These are phyloP conservation scores for Thalpophila matura DNA, from an alignment of 2,888 invertebrate species.

Conservation along the genomic window DNA sequence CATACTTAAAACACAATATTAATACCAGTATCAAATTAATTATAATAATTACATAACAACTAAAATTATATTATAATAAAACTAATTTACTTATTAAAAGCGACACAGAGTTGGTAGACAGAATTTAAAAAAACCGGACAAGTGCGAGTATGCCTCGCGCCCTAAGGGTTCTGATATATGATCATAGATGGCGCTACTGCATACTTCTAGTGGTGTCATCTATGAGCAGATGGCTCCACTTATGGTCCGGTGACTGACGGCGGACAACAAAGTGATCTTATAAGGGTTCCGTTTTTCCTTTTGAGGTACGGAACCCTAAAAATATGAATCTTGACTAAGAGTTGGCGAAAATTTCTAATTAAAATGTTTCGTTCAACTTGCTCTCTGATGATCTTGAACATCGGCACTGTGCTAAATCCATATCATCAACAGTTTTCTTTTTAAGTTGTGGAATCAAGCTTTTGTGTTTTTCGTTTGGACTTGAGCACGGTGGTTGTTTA, in stretches of 20 bases:
- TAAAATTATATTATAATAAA: slow-evolving; percentile 68
- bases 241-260: not conserved
- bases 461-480: slow-evolving; percentile 21
- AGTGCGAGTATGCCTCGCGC: too few species aligned
- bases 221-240: not conserved
- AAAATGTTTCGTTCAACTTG: slow-evolving; percentile 53
- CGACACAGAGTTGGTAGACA: too few species aligned
- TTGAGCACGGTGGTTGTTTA: not conserved
- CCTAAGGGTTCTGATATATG: too few species aligned
- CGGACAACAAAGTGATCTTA: not conserved
- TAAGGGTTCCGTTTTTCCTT: too few species aligned
- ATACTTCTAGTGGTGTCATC: not conserved
- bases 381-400: not conserved
- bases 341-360: not conserved
- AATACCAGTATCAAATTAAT: slow-evolving; percentile 65
- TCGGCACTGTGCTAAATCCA: slow-evolving; percentile 15
- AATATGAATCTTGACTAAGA: too few species aligned
- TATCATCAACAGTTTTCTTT: slow-evolving; percentile 67
- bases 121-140: too few species aligned
- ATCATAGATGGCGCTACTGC: too few species aligned
- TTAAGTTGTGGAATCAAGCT: slow-evolving; percentile 70
- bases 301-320: not conserved
- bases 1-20: slow-evolving; percentile 50
- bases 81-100: slow-evolving; percentile 43
- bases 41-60: slow-evolving; percentile 37